Percentiles rank a stretch among this genome's conserved stretches.
phyloP scores from a whole-genome alignment of 2,888 invertebrate genomes.

The Ophion ellenae region DNA sequence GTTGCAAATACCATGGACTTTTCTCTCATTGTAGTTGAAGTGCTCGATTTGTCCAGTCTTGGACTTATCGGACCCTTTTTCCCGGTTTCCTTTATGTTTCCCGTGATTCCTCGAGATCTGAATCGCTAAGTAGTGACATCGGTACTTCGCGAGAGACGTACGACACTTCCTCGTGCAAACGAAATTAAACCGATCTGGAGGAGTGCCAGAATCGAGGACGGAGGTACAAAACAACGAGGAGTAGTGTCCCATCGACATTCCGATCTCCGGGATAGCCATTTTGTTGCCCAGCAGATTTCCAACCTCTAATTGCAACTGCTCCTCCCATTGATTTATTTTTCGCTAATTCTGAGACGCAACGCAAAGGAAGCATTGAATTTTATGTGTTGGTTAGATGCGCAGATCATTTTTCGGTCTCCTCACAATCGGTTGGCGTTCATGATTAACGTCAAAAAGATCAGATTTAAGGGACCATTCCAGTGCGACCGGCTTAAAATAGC shows the following conservation, averaged over 20 bases:
- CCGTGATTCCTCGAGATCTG: constrained; percentile 48
- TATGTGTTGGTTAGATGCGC: too few species aligned
- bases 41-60: not conserved
- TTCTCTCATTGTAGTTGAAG: not conserved
- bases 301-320: not conserved
- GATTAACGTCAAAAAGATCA: too few species aligned
- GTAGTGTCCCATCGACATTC: constrained; percentile 55
- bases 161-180: constrained; percentile 72
- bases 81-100: constrained; percentile 24
- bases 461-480: too few species aligned
- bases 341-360: not conserved
- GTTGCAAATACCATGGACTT: too few species aligned
- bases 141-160: constrained; percentile 59
- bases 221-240: constrained; percentile 15
- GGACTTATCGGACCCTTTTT: constrained; percentile 5
- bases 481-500: too few species aligned
- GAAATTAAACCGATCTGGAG: constrained; percentile 78
- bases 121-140: constrained; percentile 52
- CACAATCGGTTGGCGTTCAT: too few species aligned
- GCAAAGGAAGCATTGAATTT: not conserved
- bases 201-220: constrained; percentile 72
- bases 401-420: too few species aligned
- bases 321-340: not conserved
- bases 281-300: constrained; percentile 20
- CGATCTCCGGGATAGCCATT: constrained; percentile 54